Evolutionary conservation across 2,797 vertebrate species (phyloP).

Genomic region (Phyllotis vaccarum): DNA sequence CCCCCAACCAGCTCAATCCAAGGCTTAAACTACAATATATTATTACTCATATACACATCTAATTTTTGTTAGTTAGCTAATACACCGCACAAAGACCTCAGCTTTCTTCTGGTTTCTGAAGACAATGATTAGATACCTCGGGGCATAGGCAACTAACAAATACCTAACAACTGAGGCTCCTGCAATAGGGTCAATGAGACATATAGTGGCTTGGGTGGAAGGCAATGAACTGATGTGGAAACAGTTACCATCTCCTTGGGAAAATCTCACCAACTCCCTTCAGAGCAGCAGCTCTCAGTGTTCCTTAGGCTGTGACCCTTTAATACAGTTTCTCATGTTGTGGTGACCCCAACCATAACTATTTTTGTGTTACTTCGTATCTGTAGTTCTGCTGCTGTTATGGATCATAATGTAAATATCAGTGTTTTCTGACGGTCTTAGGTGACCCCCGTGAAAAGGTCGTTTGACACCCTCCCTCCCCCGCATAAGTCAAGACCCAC

Average conservation of each 20-base stretch:
- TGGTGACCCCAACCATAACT: not conserved
- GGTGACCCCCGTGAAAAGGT: not conserved
- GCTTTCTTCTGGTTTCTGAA: constrained; percentile 5
- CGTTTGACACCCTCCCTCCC: not conserved
- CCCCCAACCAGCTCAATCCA: not conserved
- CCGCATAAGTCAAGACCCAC: not conserved
- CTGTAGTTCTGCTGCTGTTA: not conserved
- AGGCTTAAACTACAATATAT: not conserved
- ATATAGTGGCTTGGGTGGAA: not conserved
- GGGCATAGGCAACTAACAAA: not conserved
- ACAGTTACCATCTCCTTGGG: not conserved
- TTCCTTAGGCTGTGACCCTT: not conserved
- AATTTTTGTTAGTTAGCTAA: constrained; percentile 27
- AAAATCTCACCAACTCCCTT: not conserved
- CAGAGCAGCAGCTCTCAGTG: not conserved
- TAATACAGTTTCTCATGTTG: not conserved
- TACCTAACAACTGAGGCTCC: not conserved
- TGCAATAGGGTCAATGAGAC: not conserved
- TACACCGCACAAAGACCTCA: not conserved
- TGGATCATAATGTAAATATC: not conserved
- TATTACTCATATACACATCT: not conserved
- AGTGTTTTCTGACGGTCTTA: not conserved
- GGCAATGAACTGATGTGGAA: not conserved
- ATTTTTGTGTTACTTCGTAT: not conserved
- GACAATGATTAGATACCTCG: not conserved